Evolutionary conservation across 1,140 invertebrate genomes (phyloP).

Genomic region (Drosophila bifasciata): DNA sequence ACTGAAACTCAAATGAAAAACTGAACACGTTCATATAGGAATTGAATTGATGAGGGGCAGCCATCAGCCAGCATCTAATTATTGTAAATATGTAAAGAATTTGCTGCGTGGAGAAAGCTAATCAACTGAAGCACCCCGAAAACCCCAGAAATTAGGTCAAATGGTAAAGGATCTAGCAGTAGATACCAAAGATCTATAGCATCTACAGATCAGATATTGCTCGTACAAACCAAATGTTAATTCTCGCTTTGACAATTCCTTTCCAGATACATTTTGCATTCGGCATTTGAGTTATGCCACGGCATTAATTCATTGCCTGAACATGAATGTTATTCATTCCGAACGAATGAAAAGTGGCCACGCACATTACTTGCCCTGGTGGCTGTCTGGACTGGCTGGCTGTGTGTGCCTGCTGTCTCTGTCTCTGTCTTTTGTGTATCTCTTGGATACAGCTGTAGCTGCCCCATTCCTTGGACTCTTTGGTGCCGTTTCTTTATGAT

Average conservation of each 20-base stretch:
- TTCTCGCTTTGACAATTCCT: slow-evolving; percentile 5
- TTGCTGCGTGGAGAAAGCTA: slow-evolving; percentile 25
- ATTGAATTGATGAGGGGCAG: slow-evolving; percentile 17
- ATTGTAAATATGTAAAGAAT: slow-evolving; percentile 34
- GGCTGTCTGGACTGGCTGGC: no score
- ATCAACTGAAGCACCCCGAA: no score
- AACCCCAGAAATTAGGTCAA: background rate
- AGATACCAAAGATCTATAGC: no score
- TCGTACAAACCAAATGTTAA: slow-evolving; percentile 16
- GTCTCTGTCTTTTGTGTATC: slow-evolving; percentile 6
- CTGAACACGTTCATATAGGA: slow-evolving; percentile 34
- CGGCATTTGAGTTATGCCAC: slow-evolving; percentile 57
- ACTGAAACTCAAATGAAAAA: slow-evolving; percentile 34
- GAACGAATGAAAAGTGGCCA: slow-evolving; percentile 62
- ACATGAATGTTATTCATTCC: slow-evolving; percentile 66
- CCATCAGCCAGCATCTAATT: slow-evolving; percentile 17
- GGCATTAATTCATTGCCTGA: slow-evolving; percentile 61
- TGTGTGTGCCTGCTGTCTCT: background rate
- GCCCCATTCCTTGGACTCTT: slow-evolving; percentile 31
- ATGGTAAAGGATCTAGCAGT: no score
- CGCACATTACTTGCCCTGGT: slow-evolving; percentile 47
- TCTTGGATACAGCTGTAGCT: slow-evolving; percentile 6
- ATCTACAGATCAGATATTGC: background rate
- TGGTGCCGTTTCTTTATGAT: slow-evolving; percentile 58
- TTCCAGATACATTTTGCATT: slow-evolving; percentile 45